phyloP scores from a whole-genome alignment of 2,113 vertebrate species.

The Amazona guildingii region DNA sequence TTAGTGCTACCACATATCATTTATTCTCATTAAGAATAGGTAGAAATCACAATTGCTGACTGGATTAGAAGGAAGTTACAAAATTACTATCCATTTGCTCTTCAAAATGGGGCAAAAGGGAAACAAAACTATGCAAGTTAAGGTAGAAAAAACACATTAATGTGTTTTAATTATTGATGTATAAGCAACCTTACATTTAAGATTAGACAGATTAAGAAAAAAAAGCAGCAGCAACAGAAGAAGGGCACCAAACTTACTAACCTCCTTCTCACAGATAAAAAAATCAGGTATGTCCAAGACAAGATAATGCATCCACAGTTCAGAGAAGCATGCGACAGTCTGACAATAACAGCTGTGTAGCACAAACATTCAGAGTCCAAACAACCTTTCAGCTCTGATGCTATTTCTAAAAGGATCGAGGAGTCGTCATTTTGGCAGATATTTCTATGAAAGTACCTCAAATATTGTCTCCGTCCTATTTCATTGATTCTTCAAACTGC shows the following conservation, averaged over 20 bases:
- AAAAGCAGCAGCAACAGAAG: neutral
- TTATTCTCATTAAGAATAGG: neutral
- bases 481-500: neutral
- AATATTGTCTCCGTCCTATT: neutral
- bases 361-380: neutral
- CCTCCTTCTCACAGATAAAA: neutral
- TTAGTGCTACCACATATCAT: neutral
- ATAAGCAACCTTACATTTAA: neutral
- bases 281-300: neutral
- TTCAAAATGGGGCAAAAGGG: neutral
- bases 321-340: accelerated
- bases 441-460: neutral
- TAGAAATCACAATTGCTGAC: neutral
- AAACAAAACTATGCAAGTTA: neutral
- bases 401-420: neutral
- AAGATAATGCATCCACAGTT: neutral
- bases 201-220: neutral
- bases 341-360: neutral
- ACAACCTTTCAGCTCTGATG: neutral
- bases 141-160: neutral
- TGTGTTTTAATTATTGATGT: no score
- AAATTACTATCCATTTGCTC: neutral
- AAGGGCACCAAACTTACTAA: accelerated
- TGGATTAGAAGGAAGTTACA: neutral
- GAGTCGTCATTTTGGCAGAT: neutral